Conservation (phyloP, 2,113 vertebrate species). For the Vulpes ferrilata region DNA sequence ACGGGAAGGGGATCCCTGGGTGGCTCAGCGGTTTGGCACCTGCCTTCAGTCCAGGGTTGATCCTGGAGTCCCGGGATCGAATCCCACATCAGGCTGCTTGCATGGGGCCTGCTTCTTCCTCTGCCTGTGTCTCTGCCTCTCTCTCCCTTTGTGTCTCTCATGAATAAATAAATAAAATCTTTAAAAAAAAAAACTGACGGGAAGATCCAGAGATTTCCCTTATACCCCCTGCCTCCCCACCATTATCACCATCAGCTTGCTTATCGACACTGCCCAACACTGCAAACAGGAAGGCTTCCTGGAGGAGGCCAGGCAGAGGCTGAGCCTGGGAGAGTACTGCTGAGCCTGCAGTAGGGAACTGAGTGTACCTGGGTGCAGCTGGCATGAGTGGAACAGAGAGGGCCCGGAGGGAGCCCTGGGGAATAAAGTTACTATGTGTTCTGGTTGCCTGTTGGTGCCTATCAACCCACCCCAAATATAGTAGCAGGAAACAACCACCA, state of each 20-base stretch:
- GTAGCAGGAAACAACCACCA: background rate
- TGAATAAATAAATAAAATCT: too few species aligned
- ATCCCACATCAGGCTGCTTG: too few species aligned
- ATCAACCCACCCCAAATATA: background rate
- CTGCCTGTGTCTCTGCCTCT: too few species aligned
- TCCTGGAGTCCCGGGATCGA: too few species aligned
- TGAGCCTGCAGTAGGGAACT: background rate
- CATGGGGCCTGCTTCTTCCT: too few species aligned
- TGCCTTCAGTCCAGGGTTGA: too few species aligned
- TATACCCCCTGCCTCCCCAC: background rate
- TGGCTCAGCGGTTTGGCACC: too few species aligned
- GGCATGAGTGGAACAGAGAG: background rate
- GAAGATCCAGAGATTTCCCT: background rate
- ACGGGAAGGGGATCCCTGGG: background rate
- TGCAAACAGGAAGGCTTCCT: constrained; percentile 7
- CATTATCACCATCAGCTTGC: background rate
- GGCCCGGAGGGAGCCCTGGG: background rate
- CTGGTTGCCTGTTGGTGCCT: fast-evolving
- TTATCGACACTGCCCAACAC: background rate
- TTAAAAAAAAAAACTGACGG: background rate
- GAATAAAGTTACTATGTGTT: background rate
- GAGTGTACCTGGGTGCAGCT: background rate
- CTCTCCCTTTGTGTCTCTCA: too few species aligned
- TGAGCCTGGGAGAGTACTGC: background rate
- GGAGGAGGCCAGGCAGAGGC: background rate